These are phyloP conservation scores for Ophthalmolycus amberensis DNA, from an alignment of 2,113 vertebrate genomes.

Conservation along the genomic window DNA sequence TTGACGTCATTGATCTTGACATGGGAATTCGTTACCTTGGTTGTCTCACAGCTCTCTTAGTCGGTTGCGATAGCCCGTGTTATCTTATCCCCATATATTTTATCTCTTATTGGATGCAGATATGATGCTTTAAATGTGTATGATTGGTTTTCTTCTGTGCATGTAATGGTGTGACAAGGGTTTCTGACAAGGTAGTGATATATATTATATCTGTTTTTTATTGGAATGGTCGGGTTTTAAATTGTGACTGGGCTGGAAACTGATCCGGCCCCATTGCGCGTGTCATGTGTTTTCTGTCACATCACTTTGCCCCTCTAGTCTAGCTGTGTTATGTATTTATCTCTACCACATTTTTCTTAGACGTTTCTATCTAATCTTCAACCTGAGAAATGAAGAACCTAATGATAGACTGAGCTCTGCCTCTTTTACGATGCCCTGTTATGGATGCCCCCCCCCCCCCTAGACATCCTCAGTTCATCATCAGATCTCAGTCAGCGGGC, in stretches of 20 bases:
- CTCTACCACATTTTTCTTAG: background rate
- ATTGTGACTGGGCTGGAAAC: too few relatives aligned
- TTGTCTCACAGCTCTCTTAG: too few relatives aligned
- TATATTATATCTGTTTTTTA: too few relatives aligned
- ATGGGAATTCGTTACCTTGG: too few relatives aligned
- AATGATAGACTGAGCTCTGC: constrained; percentile 42
- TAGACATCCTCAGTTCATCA: constrained; percentile 70
- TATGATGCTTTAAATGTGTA: too few relatives aligned
- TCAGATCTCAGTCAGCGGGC: constrained; percentile 66
- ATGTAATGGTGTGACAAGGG: too few relatives aligned
- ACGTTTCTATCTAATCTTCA: constrained; percentile 43
- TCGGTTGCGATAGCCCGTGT: too few relatives aligned
- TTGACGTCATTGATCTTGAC: background rate
- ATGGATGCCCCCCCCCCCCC: constrained; percentile 59
- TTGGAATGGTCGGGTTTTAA: too few relatives aligned
- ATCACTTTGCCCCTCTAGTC: background rate
- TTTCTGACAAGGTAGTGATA: background rate
- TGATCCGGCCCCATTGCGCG: background rate
- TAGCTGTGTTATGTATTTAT: constrained; percentile 5
- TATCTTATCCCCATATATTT: too few relatives aligned
- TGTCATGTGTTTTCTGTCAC: constrained; percentile 10
- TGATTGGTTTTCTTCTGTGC: too few relatives aligned
- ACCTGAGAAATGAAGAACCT: constrained; percentile 48
- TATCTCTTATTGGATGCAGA: too few relatives aligned
- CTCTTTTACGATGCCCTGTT: constrained; percentile 61